A percentile compares a stretch with the other conserved stretches of the same genome.
Conservation (phyloP, 2,888 invertebrate genomes). For the Macaria liturata region DNA sequence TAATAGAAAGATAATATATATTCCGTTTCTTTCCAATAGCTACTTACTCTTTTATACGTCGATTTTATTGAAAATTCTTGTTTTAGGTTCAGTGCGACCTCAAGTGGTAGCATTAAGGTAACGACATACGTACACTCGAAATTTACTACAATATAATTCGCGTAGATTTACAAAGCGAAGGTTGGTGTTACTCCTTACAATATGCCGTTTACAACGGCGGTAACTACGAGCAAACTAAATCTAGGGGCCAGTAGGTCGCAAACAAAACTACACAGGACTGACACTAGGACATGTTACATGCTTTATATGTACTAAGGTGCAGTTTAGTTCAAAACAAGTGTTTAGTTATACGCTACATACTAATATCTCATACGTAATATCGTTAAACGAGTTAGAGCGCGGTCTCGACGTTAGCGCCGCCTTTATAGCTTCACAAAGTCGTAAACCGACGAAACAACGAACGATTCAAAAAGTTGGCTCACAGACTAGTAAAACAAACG, state of each 20-base stretch:
- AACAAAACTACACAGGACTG: conserved; percentile 28
- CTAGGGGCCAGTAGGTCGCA: conserved; percentile 41
- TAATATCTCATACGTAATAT: conserved; percentile 74
- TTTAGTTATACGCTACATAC: conserved; percentile 56
- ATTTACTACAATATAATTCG: conserved; percentile 50
- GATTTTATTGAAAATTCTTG: too few species aligned
- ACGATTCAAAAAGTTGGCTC: conserved; percentile 31
- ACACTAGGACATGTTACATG: conserved; percentile 33
- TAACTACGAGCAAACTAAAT: conserved; percentile 66
- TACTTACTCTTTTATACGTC: too few species aligned
- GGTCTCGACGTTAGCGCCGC: conserved; percentile 5
- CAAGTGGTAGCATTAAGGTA: conserved; percentile 31
- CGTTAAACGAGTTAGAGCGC: conserved; percentile 51
- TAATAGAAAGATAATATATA: too few species aligned
- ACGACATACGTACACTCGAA: conserved; percentile 51
- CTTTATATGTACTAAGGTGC: conserved; percentile 54
- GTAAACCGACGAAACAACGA: conserved; percentile 1
- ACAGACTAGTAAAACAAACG: conserved; percentile 63
- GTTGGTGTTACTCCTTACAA: conserved; percentile 78
- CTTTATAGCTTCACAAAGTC: conserved; percentile 1
- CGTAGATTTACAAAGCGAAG: conserved; percentile 63
- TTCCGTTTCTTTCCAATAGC: too few species aligned
- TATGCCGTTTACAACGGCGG: conserved; percentile 65
- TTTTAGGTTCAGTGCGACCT: too few species aligned
- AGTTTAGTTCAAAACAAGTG: conserved; percentile 56